Evolutionary conservation across 2,888 invertebrate species (phyloP).

Genomic region (Clitarchus hookeri): DNA sequence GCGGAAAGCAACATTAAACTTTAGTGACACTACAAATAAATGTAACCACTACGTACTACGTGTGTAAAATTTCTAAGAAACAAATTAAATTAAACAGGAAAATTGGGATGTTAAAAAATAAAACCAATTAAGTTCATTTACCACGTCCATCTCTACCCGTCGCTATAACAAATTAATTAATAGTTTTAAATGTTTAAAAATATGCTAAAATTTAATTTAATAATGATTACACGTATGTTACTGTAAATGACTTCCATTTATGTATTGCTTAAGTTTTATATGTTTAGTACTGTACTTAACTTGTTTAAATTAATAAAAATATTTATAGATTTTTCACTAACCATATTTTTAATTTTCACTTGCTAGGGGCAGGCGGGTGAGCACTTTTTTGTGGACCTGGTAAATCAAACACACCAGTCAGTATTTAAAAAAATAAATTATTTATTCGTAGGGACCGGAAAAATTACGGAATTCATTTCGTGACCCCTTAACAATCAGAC

Average conservation of each 20-base stretch:
- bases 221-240: background rate
- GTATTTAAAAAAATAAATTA: background rate
- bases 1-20: too few relatives aligned
- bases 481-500: too few relatives aligned
- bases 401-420: constrained; percentile 4
- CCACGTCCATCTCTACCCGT: constrained; percentile 7
- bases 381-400: constrained; percentile 8
- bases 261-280: background rate
- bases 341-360: constrained; percentile 10
- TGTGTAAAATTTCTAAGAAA: background rate
- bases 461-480: background rate
- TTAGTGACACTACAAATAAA: background rate
- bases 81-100: background rate
- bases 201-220: background rate
- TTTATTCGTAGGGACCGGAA: background rate
- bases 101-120: background rate
- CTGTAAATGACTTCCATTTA: background rate
- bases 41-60: background rate
- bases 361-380: constrained; percentile 10
- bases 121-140: constrained; percentile 2
- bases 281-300: background rate
- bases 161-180: background rate
- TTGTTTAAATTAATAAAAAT: constrained; percentile 3
- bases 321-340: constrained; percentile 2
- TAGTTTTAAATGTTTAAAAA: too few relatives aligned